Percentiles rank a stretch among this genome's conserved stretches.
Conservation (phyloP, 1,140 invertebrate genomes). For the Periplaneta americana region DNA sequence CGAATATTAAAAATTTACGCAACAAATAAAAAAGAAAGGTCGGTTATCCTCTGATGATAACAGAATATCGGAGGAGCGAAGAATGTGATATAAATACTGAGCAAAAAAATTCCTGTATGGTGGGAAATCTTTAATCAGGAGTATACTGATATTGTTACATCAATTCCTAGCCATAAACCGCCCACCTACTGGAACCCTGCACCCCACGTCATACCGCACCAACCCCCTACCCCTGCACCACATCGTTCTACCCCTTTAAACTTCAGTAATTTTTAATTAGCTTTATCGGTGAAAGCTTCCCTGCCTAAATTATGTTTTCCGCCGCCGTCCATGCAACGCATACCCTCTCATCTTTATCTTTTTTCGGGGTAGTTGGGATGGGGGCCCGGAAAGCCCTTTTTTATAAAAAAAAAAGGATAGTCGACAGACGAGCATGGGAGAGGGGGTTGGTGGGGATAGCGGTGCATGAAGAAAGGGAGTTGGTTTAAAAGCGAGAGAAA, state of each 20-base stretch:
- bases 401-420: conserved; percentile 37
- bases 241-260: conserved; percentile 10
- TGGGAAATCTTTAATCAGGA: not conserved
- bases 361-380: conserved; percentile 1
- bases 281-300: conserved; percentile 33
- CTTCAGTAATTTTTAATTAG: conserved; percentile 41
- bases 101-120: not conserved
- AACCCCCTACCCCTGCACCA: not conserved
- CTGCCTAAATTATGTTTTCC: conserved; percentile 36
- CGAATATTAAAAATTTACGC: not conserved
- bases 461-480: conserved; percentile 29
- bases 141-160: not conserved
- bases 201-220: not conserved
- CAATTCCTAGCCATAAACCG: not conserved
- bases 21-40: not conserved
- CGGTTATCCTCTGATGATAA: not conserved
- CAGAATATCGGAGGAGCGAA: not conserved
- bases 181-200: no score
- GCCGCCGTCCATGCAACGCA: conserved; percentile 28
- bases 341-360: conserved; percentile 40
- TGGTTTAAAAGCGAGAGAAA: conserved; percentile 44
- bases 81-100: not conserved
- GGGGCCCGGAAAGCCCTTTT: conserved; percentile 41
- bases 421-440: conserved; percentile 20
- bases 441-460: conserved; percentile 6